Base-by-base conservation (phyloP, 1,140 invertebrate species). In the Helicoverpa zea region DNA sequence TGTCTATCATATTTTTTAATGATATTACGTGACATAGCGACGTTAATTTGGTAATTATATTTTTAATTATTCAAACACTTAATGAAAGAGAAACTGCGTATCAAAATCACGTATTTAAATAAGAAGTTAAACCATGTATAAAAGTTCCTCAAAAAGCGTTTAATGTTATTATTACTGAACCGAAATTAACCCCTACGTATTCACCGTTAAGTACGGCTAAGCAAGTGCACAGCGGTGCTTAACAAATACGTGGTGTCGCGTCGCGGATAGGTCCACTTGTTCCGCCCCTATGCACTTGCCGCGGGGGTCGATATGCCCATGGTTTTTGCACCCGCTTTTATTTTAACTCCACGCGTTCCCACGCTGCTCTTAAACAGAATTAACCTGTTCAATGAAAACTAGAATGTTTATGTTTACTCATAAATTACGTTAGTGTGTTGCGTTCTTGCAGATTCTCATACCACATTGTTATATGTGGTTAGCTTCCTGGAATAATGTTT, bases 261-360 rank as follows among this genome's bases (percentile, higher is more conserved):
- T 54, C 29, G 61, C 75, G 83, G 79, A 84, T 83, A 87, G 86
- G 77, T 81, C 86, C 86, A 92, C 91, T 90, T 91, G 91, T 94
- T 90, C 87, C 88, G 93, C 93, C 93, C 92, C 89, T 92, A 93
- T 94, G 92, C 92, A 92, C 92, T 91, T 91, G 90, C 82, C 70
- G 78, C 68, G 82, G 85, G 90, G 92, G 88, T 92, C 91, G 89
- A 79, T 88, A 86, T 81, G 79, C 83, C 82, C 88, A 85, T 83
- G 86, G 81, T 93, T 93, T 92, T 93, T 94, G 91, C 93, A 91
- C 90, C 89, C 88, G 86, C 84, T 84, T 87, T 89, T 87, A 86
- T 86, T 88, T 80, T 81, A 88, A 91, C 86, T 81, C 74, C 56
- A 83, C 82, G 81, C 86, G 77, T 93, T 94, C 91, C 90, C 92